Evolutionary conservation across 2,113 vertebrate genomes (phyloP), one percentile per base, ranked within the genome.

Genomic region (Saguinus imperator): DNA sequence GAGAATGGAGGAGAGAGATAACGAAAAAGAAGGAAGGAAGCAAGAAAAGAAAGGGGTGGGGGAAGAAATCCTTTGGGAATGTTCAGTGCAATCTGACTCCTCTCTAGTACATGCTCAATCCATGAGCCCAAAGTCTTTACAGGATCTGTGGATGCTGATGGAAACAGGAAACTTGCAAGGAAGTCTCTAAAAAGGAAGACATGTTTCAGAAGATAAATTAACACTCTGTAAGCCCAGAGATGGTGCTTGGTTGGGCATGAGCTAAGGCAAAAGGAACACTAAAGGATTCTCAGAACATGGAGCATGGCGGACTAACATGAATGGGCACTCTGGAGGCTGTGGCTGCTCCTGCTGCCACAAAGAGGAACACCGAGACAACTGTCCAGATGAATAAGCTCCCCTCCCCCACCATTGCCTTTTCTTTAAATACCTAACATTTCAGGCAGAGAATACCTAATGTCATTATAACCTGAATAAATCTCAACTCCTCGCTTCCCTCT

Each of bases 121-220:
- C 64, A 8, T 25, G 40, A 90, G 66, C 90, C 0, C 2, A 85
- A 48, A 55, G 84, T 3, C 61, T 79, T 81, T 8, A 6, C 23
- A 81, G 72, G 76, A 81, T 37, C 8, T 8, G 12, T 43, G 2
- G 40, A 25, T 61, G 45, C 88, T 90, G 81, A n/a, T 37, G 95
- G 94, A 94, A 95, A 96, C 94, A 96, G 95, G 95, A 95, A 97
- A 32, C 35, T 12, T 3, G 50, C 0, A 11, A 58, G 77, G 90
- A 95, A 93, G 92, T 50, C 40, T 85, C n/a, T 14, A 13, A 70
- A 84, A 83, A 89, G 96, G 92, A 96, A 96, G 66, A 72, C 13
- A 25, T 96, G 94, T 86, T 85, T 73, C 66, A 29, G 61, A 68
- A 97, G 95, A 98, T 96, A 97, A 97, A 93, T 27, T 81, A 88